phyloP scores from a whole-genome alignment of 35 echinoderm and acorn worm species.

The Ophiothrix spiculata region DNA sequence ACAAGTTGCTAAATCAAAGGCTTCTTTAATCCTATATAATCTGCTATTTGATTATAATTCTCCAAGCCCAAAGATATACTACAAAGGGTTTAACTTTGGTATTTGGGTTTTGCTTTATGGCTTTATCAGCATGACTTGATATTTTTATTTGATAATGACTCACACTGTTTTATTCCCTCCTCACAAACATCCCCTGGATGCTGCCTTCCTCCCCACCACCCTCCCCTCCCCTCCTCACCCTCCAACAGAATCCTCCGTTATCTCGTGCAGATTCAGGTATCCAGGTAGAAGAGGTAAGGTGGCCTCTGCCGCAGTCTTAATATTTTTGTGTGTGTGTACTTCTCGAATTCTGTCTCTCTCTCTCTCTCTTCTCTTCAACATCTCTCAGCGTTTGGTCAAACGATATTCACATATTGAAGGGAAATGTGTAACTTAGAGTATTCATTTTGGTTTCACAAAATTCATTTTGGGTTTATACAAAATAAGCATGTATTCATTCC shows the following conservation, averaged over 20 bases:
- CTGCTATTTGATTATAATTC: too few species aligned
- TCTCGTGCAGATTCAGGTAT: background rate
- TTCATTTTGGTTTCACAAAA: background rate
- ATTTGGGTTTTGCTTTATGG: background rate
- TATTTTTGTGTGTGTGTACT: background rate
- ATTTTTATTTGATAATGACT: background rate
- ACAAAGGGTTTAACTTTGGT: background rate
- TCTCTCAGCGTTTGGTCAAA: background rate
- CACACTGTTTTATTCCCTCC: background rate
- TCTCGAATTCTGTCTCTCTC: background rate
- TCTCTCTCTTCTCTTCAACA: background rate
- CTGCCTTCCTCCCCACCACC: background rate
- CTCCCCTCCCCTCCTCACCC: background rate
- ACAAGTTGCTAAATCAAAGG: too few species aligned
- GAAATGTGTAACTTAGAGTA: background rate
- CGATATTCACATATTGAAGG: background rate
- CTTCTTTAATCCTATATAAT: too few species aligned
- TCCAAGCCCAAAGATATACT: too few species aligned
- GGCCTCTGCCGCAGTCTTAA: background rate
- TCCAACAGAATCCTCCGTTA: background rate
- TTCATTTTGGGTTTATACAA: background rate
- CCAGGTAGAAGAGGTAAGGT: background rate
- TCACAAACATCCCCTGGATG: background rate
- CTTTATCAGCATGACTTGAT: background rate
- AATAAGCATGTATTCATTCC: background rate